These are phyloP conservation scores for Drosophila quasianomalipes DNA, from an alignment of 2,888 invertebrate genomes.

Conservation along the genomic window DNA sequence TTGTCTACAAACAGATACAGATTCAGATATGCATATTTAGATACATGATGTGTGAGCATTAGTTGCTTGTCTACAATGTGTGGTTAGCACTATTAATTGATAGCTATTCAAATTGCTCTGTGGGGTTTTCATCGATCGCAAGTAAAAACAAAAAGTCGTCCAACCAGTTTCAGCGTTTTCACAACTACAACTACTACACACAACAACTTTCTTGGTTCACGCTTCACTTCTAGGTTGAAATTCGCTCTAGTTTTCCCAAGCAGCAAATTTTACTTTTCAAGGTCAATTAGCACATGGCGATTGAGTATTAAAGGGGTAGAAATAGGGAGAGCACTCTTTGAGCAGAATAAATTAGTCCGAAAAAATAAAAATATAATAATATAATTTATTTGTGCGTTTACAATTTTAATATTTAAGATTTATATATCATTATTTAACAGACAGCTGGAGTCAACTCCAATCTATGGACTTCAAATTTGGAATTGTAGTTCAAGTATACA, in stretches of 20 bases:
- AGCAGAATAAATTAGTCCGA: background rate
- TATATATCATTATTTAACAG: background rate
- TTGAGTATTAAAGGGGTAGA: conserved; percentile 1
- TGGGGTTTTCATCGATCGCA: conserved; percentile 44
- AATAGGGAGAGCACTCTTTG: background rate
- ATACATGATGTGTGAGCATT: conserved; percentile 1
- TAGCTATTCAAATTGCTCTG: conserved; percentile 45
- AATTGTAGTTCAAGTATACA: background rate
- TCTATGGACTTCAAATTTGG: background rate
- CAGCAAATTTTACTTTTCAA: conserved; percentile 36
- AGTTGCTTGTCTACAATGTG: conserved; percentile 25
- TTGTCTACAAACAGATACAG: conserved; percentile 20
- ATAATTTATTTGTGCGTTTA: background rate
- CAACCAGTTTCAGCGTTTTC: conserved; percentile 64
- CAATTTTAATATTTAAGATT: background rate
- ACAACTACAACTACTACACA: conserved; percentile 25
- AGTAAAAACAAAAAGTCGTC: conserved; percentile 45
- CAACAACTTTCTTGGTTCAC: conserved; percentile 55
- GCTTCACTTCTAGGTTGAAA: conserved; percentile 54
- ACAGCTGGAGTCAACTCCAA: background rate
- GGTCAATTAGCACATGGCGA: conserved; percentile 25
- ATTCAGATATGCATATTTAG: conserved; percentile 14
- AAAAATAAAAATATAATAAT: background rate
- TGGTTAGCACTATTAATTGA: conserved; percentile 46
- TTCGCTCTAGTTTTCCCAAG: conserved; percentile 37